Base-by-base conservation (phyloP, 2,888 invertebrate species). In the Cheilosia impressa region DNA sequence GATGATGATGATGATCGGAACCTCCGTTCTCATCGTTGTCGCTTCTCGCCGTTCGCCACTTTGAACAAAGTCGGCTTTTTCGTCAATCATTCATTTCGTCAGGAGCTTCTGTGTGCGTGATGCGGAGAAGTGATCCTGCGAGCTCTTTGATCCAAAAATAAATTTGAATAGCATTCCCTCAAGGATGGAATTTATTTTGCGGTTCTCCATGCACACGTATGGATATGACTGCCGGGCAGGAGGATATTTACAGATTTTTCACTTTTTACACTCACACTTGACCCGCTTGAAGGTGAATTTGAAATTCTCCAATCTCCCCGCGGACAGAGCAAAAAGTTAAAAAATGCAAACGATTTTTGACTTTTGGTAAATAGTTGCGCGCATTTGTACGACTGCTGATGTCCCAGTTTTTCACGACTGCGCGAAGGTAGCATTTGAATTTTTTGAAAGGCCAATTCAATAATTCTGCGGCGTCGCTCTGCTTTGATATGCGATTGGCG, bases 121-220 rank as follows among this genome's bases (percentile, higher is more conserved):
- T 22, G 65, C 38, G 41, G 53, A 22, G 31, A 80, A 53, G 68
- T 43, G 45, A 62, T 73, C 53, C 60, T 24, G 22, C 71, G n/a
- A 73, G 47, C 69, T 53, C 80, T 81, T 85, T 85, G 85, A 85
- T 85, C 85, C 69, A 71, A 79, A 85, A 85, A 85, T 85, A 85
- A 85, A 85, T 85, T 85, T 85, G 85, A 85, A 85, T 85, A 85
- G 76, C 85, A 85, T 85, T 85, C 85, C 22, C 60, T 69, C 76
- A 63, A 55, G 80, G 69, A 84, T 81, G 85, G 85, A 85, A 85
- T 85, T 85, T 76, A 62, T 65, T 77, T 77, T 77, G 77, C 45
- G 38, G 57, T 41, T 52, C 71, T 58, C 57, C 71, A 31, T 17
- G 17, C 47, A 34, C 55, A 55, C 31, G 31, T 63, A 69, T 43